Percentiles rank a stretch among this genome's conserved stretches.
Evolutionary conservation across 2,888 invertebrate species (phyloP).

Genomic region (Euplagia quadripunctaria): DNA sequence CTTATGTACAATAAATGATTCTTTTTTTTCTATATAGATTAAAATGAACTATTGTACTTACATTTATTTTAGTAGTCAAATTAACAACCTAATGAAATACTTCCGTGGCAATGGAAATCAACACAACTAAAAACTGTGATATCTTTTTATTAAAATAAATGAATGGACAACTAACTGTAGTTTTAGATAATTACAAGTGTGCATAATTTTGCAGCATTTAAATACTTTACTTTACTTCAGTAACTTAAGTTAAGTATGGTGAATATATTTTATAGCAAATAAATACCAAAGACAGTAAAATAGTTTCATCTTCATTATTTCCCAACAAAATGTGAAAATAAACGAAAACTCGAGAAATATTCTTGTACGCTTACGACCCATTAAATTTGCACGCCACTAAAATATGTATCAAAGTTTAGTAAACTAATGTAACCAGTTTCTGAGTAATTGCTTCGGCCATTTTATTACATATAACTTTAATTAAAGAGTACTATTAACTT

Average conservation of each 20-base stretch:
- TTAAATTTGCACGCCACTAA: neutral
- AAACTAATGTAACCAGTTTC: slow-evolving; percentile 12
- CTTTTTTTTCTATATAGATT: too few relatives aligned
- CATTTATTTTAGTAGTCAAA: too few relatives aligned
- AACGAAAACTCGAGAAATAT: neutral
- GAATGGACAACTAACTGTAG: too few relatives aligned
- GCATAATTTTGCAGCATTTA: neutral
- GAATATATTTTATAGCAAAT: neutral
- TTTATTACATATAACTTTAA: slow-evolving; percentile 46
- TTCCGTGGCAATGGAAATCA: too few relatives aligned
- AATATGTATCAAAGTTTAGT: slow-evolving; percentile 23
- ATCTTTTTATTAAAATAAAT: too few relatives aligned
- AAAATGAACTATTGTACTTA: too few relatives aligned
- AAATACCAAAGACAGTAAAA: neutral
- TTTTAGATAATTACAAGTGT: neutral
- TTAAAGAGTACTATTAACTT: slow-evolving; percentile 38
- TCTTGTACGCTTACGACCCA: neutral
- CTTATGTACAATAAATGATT: too few relatives aligned
- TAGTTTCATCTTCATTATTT: neutral
- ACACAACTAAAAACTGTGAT: too few relatives aligned
- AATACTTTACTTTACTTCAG: neutral
- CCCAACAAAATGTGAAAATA: neutral
- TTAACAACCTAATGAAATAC: too few relatives aligned
- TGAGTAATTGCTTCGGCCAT: slow-evolving; percentile 28
- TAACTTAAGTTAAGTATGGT: neutral